Evolutionary conservation across 2,888 invertebrate species (phyloP), one percentile per base, ranked within the genome.

Genomic region (Mythimna impura): DNA sequence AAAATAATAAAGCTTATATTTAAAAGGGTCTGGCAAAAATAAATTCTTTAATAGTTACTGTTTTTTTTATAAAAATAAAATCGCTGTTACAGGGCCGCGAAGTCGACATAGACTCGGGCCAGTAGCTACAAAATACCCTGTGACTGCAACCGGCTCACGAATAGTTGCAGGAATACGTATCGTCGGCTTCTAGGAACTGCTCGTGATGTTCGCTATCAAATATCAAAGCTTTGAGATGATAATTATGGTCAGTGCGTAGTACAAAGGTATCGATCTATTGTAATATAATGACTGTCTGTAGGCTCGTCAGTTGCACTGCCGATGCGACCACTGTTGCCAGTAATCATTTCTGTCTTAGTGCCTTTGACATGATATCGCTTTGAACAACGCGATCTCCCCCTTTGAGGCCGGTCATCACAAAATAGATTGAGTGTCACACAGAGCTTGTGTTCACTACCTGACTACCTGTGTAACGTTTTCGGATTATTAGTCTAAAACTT

Each of bases 321-420:
- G 17, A 20, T 20, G 50, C 20, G 10, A 14, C 7, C 3, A 17
- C 7, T 54, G 12, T 7, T 6, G 34, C 14, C 25, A 25, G 22
- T 52, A 30, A 40, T 50, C 60, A 10, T 34, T 30, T 20, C 30
- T 17, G 14, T 22, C 25, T 30, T 30, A 9, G 17, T 25, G 20
- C 14, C 64, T 71, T 65, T 71, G 64, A 70, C 36, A 30, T 2
- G n/a, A 10, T 10, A 14, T 36, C 20, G 20, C 22, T 63, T 34
- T 64, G 47, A 17, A 52, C 68, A 12, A 47, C 36, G 22, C 7
- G 9, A 74, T 17, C 50, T 55, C 30, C 36, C 36, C 52, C 36
- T 22, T 30, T 7, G 50, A 12, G 12, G 20, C 36, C 22, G 30
- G 55, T 14, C 54, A 47, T 40, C n/a, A n/a, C 40, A 12, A n/a